A percentile compares a stretch with the other conserved stretches of the same genome.
Conservation (phyloP, 2,888 invertebrate genomes). For the Cerastis rubricosa region DNA sequence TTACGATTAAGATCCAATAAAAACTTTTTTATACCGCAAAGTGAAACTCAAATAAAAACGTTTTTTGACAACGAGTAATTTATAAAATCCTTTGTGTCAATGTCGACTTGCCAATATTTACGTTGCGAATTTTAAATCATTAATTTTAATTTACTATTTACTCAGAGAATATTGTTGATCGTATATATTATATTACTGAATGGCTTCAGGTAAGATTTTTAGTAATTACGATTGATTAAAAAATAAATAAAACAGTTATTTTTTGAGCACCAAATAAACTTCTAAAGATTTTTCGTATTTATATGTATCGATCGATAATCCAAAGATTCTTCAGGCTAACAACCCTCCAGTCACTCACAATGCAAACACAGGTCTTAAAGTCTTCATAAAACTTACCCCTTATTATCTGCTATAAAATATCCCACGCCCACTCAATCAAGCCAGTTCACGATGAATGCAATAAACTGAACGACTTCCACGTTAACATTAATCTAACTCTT, state of each 20-base stretch:
- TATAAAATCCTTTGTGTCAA: conserved; percentile 41
- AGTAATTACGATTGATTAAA: background rate
- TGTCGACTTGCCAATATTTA: conserved; percentile 42
- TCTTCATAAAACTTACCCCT: conserved; percentile 17
- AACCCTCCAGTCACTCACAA: background rate
- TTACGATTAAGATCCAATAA: background rate
- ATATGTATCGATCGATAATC: background rate
- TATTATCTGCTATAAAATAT: conserved; percentile 39
- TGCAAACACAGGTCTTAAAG: background rate
- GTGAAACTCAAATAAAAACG: background rate
- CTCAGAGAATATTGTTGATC: conserved; percentile 11
- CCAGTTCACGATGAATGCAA: conserved; percentile 7
- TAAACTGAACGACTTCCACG: conserved; percentile 30
- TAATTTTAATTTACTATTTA: conserved; percentile 34
- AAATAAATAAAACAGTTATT: background rate
- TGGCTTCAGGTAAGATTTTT: conserved; percentile 53
- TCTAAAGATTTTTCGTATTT: background rate
- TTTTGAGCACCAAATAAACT: background rate
- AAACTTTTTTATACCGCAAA: background rate
- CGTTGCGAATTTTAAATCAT: conserved; percentile 30
- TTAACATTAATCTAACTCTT: conserved; percentile 53
- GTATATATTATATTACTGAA: conserved; percentile 15
- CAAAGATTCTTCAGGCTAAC: background rate
- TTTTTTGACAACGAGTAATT: background rate
- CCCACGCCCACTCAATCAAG: conserved; percentile 5